phyloP scores from a whole-genome alignment of 2,888 invertebrate genomes.

The Anodontia alba region DNA sequence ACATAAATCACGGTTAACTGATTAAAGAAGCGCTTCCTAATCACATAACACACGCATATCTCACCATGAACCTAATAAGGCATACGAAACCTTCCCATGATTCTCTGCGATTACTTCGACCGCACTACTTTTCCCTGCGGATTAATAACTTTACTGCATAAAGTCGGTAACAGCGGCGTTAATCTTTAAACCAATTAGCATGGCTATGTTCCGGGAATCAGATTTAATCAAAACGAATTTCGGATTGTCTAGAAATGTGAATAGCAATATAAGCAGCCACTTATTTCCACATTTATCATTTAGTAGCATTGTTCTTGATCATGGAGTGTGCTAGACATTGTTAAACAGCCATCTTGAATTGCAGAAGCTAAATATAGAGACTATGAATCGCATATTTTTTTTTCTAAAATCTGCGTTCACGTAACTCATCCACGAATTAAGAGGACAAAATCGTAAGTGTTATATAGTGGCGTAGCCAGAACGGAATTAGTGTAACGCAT shows the following conservation, averaged over 20 bases:
- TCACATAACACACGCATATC: conserved; percentile 47
- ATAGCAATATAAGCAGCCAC: conserved; percentile 4
- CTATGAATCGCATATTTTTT: too few species aligned
- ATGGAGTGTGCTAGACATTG: too few species aligned
- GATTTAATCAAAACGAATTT: conserved; percentile 21
- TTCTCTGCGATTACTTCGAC: conserved; percentile 24
- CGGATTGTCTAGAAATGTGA: conserved; percentile 21
- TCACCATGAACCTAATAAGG: conserved; percentile 43
- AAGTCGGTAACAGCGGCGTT: conserved; percentile 42
- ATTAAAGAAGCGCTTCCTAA: conserved; percentile 52
- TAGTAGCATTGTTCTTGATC: background rate
- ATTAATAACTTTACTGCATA: conserved; percentile 33
- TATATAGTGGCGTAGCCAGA: too few species aligned
- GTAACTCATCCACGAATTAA: too few species aligned
- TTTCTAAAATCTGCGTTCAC: too few species aligned
- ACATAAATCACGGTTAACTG: conserved; percentile 52
- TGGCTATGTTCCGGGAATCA: conserved; percentile 25
- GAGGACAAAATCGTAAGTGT: too few species aligned
- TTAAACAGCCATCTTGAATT: too few species aligned
- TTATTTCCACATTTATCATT: conserved; percentile 18
- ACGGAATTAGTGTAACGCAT: too few species aligned
- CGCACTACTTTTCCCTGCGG: conserved; percentile 26
- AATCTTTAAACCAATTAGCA: conserved; percentile 47
- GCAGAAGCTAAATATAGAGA: too few species aligned
- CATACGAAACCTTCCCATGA: conserved; percentile 22